Conservation (phyloP, 2,888 invertebrate genomes). For the Hyposoter didymator region DNA sequence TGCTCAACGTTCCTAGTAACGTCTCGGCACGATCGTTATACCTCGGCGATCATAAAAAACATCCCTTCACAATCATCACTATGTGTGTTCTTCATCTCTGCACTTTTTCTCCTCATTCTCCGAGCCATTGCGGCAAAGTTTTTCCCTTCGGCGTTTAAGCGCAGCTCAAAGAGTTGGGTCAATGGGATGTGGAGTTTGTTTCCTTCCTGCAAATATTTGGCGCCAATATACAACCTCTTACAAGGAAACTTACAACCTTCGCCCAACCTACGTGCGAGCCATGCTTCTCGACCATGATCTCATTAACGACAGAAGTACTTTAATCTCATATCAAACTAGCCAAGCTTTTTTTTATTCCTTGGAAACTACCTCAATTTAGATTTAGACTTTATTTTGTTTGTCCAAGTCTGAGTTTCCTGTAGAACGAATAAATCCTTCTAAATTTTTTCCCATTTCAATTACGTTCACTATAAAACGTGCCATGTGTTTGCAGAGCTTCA, state of each 20-base stretch:
- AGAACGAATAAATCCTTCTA: background rate
- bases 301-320: background rate
- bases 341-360: background rate
- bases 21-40: slow-evolving; percentile 22
- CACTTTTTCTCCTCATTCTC: slow-evolving; percentile 4
- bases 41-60: slow-evolving; percentile 17
- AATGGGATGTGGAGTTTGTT: slow-evolving; percentile 13
- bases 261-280: background rate
- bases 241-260: background rate
- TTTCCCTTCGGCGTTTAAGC: background rate
- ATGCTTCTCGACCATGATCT: background rate
- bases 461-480: background rate
- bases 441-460: background rate
- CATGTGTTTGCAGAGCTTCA: background rate
- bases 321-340: background rate
- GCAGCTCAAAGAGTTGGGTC: background rate
- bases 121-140: background rate
- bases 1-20: background rate
- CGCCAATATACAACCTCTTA: slow-evolving; percentile 3
- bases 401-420: no score
- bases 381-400: background rate
- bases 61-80: background rate
- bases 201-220: slow-evolving; percentile 4
- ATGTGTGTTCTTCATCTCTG: background rate
- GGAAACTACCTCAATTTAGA: background rate